These are phyloP conservation scores for Agrochola macilenta DNA, from an alignment of 2,888 invertebrate genomes.

Conservation along the genomic window DNA sequence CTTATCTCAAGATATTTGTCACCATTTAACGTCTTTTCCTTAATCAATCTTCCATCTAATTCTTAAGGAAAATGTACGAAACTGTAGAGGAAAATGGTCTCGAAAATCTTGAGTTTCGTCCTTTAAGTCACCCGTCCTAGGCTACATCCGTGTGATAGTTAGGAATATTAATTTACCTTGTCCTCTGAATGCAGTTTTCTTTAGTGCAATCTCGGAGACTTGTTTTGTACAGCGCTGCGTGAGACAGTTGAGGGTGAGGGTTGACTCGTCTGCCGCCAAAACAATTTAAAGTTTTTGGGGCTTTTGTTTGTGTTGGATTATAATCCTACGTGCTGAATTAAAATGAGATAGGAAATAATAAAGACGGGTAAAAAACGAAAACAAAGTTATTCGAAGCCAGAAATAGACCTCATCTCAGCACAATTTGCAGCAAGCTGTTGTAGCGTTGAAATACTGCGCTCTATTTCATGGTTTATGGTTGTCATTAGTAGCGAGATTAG, in stretches of 20 bases:
- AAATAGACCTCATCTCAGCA: not conserved
- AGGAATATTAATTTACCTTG: constrained; percentile 54
- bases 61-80: constrained; percentile 54
- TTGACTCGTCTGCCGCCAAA: not conserved
- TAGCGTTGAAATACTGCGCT: not conserved
- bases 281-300: constrained; percentile 27
- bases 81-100: constrained; percentile 53
- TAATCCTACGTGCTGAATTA: not conserved
- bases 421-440: not conserved
- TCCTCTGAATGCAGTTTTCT: constrained; percentile 24
- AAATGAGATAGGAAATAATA: not conserved
- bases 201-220: constrained; percentile 1
- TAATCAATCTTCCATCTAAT: constrained; percentile 35
- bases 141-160: constrained; percentile 33
- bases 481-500: not conserved
- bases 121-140: constrained; percentile 35
- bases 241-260: not conserved
- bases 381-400: too few relatives aligned
- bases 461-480: not conserved
- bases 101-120: constrained; percentile 56
- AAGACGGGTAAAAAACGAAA: not conserved
- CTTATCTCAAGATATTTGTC: constrained; percentile 36
- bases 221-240: not conserved
- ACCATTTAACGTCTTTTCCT: constrained; percentile 50
- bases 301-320: constrained; percentile 10